Percentiles rank a stretch among this genome's conserved stretches.
phyloP scores from a whole-genome alignment of 1,140 invertebrate species.

The Platorchestia sp. region DNA sequence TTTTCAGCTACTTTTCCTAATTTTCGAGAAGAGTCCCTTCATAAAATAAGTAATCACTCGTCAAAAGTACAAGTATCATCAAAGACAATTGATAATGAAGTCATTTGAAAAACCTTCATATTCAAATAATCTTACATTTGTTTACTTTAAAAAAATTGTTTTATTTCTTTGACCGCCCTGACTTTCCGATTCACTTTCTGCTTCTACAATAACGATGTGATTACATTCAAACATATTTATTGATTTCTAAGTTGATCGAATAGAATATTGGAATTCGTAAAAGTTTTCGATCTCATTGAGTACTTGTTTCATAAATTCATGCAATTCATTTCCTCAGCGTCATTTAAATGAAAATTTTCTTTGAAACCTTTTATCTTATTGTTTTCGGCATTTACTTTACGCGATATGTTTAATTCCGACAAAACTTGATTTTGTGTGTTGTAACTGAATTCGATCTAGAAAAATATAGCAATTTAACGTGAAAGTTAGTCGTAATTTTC shows the following conservation, averaged over 20 bases:
- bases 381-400: too few species aligned
- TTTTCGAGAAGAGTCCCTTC: not conserved
- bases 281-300: not conserved
- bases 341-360: too few species aligned
- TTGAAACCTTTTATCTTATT: too few species aligned
- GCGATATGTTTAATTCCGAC: too few species aligned
- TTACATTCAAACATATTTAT: not conserved
- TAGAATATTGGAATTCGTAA: not conserved
- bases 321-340: too few species aligned
- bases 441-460: too few species aligned
- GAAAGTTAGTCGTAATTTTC: too few species aligned
- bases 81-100: not conserved
- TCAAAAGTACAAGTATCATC: not conserved
- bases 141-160: not conserved
- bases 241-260: not conserved
- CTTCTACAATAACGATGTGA: not conserved
- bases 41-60: not conserved
- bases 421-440: too few species aligned
- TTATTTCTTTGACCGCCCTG: not conserved
- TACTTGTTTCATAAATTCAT: not conserved
- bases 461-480: too few species aligned
- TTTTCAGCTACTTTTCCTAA: not conserved
- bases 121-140: not conserved
- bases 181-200: not conserved
- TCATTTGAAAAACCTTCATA: not conserved